Evolutionary conservation across 2,797 vertebrate genomes (phyloP).

Genomic region (Sardinella longiceps): DNA sequence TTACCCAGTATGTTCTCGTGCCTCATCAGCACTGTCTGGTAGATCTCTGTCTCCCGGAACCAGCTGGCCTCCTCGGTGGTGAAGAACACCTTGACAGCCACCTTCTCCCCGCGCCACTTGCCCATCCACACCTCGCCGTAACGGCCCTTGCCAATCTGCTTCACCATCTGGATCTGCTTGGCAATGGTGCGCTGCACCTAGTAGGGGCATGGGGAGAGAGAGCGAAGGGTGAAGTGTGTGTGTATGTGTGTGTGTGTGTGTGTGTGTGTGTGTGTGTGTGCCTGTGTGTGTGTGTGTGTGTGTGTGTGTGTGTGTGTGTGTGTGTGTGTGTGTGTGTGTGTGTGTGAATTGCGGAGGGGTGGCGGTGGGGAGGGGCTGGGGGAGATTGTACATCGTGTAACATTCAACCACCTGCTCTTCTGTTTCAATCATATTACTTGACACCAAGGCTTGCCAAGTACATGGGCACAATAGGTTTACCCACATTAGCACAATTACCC

Average conservation of each 20-base stretch:
- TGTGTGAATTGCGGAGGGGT: neutral
- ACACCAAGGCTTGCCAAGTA: neutral
- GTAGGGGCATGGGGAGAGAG: neutral
- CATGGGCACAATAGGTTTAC: neutral
- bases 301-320: neutral
- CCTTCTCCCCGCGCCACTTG: conserved; percentile 93
- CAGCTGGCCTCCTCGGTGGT: conserved; percentile 97
- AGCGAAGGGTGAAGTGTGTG: neutral
- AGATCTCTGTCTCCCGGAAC: conserved; percentile 98
- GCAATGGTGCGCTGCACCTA: conserved; percentile 98
- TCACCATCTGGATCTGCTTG: conserved; percentile 99
- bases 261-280: neutral
- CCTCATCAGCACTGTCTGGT: conserved; percentile 97
- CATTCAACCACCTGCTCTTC: neutral
- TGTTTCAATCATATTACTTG: conserved; percentile 23
- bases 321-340: neutral
- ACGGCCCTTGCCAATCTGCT: conserved; percentile 95
- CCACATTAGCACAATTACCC: conserved; percentile 1
- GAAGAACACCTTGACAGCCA: conserved; percentile 97
- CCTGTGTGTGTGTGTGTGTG: neutral
- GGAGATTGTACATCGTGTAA: neutral
- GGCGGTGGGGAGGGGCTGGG: neutral
- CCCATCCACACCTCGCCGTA: conserved; percentile 99
- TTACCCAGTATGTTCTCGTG: conserved; percentile 97
- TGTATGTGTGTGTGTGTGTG: neutral